Conservation (phyloP, 2,797 vertebrate species). For the Molossus alvarezi region DNA sequence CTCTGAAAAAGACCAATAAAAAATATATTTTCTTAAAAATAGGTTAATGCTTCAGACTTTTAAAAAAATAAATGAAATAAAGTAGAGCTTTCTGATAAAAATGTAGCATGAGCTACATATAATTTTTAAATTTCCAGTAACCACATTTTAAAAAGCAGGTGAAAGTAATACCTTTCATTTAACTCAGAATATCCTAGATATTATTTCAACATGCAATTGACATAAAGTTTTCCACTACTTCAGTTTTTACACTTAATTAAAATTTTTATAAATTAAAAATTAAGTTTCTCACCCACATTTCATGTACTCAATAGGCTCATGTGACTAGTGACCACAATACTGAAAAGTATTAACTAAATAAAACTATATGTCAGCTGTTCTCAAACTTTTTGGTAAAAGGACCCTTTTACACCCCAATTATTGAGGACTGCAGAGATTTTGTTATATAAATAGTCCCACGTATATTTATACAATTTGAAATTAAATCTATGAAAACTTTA, state of each 20-base stretch:
- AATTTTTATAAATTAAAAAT: conserved; percentile 5
- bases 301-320: neutral
- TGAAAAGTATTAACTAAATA: neutral
- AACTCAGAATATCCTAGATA: conserved; percentile 33
- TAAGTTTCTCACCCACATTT: conserved; percentile 44
- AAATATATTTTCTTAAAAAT: neutral
- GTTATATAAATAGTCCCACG: neutral
- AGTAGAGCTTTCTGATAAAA: conserved; percentile 1
- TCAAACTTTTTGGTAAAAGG: conserved; percentile 37
- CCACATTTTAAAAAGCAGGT: neutral
- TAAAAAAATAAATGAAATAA: neutral
- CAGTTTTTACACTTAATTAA: conserved; percentile 30
- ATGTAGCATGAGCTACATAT: neutral
- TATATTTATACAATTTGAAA: conserved; percentile 7
- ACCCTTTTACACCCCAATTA: conserved; percentile 22
- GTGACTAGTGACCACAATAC: neutral
- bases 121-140: conserved; percentile 48
- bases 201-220: neutral
- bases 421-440: neutral
- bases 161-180: conserved; percentile 48
- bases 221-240: conserved; percentile 4
- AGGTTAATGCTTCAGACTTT: too few relatives aligned
- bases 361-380: neutral
- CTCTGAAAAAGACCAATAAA: neutral
- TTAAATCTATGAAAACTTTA: conserved; percentile 45